These are phyloP conservation scores for Harpagoxenus sublaevis DNA, from an alignment of 2,888 invertebrate species.

Conservation along the genomic window DNA sequence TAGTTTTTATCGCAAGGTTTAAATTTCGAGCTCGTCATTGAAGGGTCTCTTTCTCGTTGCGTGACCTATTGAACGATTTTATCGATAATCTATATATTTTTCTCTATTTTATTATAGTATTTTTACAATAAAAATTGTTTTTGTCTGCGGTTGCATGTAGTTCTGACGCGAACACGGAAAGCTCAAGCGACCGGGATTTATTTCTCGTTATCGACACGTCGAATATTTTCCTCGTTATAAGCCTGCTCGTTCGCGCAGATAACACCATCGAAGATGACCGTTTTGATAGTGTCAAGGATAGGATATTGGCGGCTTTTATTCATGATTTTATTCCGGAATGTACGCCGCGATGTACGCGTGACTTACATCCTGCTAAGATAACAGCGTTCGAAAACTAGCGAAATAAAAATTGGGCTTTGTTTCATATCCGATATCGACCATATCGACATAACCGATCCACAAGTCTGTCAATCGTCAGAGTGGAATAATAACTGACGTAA, in stretches of 20 bases:
- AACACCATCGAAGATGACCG: conserved; percentile 42
- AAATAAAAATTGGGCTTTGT: conserved; percentile 39
- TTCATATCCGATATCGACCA: not conserved
- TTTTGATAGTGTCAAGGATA: conserved; percentile 15
- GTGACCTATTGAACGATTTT: not conserved
- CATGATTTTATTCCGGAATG: conserved; percentile 18
- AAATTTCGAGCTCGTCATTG: not conserved
- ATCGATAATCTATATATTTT: not conserved
- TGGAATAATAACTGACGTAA: conserved; percentile 23
- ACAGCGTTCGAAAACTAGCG: conserved; percentile 31
- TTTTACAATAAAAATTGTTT: conserved; percentile 14
- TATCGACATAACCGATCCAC: conserved; percentile 17
- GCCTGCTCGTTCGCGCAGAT: conserved; percentile 22
- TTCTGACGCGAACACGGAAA: not conserved
- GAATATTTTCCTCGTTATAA: conserved; percentile 44
- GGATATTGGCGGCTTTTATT: conserved; percentile 31
- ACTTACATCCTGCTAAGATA: conserved; percentile 43
- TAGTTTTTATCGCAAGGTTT: conserved; percentile 16
- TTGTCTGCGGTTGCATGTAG: not conserved
- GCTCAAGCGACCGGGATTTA: conserved; percentile 24
- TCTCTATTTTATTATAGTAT: conserved; percentile 21
- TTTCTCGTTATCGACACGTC: conserved; percentile 39
- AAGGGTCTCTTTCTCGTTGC: not conserved
- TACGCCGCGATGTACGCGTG: conserved; percentile 13
- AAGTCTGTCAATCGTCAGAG: conserved; percentile 22